Conservation (phyloP, 53 echinoderm and acorn worm species). For the Apostichopus leukothele region DNA sequence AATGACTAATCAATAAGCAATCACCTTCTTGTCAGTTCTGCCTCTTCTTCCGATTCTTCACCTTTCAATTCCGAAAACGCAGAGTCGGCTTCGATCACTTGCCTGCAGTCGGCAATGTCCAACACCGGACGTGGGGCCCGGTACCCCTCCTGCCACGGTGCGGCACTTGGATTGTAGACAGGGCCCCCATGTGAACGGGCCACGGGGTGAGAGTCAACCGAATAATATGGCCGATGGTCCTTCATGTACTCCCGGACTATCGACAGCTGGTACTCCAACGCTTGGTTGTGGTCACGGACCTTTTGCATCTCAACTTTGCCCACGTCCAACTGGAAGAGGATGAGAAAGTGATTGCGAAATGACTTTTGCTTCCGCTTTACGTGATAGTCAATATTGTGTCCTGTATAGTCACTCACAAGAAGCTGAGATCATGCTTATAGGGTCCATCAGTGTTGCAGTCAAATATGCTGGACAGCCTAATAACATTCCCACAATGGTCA, state of each 20-base stretch:
- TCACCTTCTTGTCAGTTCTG: conserved; percentile 40
- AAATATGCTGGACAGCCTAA: no score
- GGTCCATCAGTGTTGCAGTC: no score
- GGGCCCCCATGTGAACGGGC: conserved; percentile 11
- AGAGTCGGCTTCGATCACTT: conserved; percentile 34
- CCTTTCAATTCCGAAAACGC: conserved; percentile 37
- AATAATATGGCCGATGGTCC: conserved; percentile 37
- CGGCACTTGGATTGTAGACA: conserved; percentile 21
- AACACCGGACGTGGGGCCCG: background rate
- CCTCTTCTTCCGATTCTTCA: conserved; percentile 33
- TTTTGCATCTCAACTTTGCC: conserved; percentile 37
- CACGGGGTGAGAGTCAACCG: conserved; percentile 29
- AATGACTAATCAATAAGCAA: background rate
- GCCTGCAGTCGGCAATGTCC: conserved; percentile 12
- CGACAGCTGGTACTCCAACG: conserved; percentile 40
- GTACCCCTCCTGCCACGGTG: conserved; percentile 44
- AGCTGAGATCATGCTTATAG: no score
- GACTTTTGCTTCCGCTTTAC: no score
- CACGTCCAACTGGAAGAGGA: conserved; percentile 7
- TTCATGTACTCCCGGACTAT: conserved; percentile 43
- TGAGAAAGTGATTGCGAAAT: no score
- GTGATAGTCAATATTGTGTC: no score
- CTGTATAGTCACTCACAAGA: no score
- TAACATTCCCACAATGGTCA: no score
- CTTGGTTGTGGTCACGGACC: conserved; percentile 29